Evolutionary conservation across 2,113 vertebrate species (phyloP), one percentile per base, ranked within the genome.

Genomic region (Gorilla gorilla): DNA sequence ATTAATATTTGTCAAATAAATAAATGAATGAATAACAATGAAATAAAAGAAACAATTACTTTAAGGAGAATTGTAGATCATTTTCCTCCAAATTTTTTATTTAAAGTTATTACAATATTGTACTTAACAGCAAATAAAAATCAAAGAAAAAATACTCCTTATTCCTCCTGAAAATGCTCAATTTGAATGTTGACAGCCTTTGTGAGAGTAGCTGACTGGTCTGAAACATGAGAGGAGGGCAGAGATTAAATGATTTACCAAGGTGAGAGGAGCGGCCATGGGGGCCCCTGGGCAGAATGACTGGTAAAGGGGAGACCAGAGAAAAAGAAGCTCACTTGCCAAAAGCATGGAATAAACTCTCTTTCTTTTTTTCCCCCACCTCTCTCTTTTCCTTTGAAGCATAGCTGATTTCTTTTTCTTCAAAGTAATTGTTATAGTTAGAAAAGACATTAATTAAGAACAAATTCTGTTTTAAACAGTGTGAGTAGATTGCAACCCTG

Each of bases 321-420:
- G 43, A 96, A 68, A 76, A 35, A 84, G 50, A 30, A 30, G 25
- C 7, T 91, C 55, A 48, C 83, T 52, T 55, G 52, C 92, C 27
- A 76, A 92, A 50, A 92, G 38, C 45, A 35, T 7, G 9, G 16
- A 59, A 75, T 66, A 43, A 30, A 23, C 57, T 40, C 59, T 17
- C 27, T 43, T 78, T 66, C 59, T 35, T 81, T 35, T 64, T 8
- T 17, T 9, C 3, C 35, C 0, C 45, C 9, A 48, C 45, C 9
- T 93, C 57, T 11, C 20, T 32, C 35, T 25, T 94, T 95, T 89
- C 84, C 82, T 95, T 90, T 93, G 61, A 96, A 73, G 50, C 52
- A 68, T 52, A 97, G 76, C 55, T 97, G 61, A 93, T 82, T 82
- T 97, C 40, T 95, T 92, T 89, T 64, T 73, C 89, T 91, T 96